Base-by-base conservation (phyloP, 2,113 vertebrate species). In the Nematolebias whitei region DNA sequence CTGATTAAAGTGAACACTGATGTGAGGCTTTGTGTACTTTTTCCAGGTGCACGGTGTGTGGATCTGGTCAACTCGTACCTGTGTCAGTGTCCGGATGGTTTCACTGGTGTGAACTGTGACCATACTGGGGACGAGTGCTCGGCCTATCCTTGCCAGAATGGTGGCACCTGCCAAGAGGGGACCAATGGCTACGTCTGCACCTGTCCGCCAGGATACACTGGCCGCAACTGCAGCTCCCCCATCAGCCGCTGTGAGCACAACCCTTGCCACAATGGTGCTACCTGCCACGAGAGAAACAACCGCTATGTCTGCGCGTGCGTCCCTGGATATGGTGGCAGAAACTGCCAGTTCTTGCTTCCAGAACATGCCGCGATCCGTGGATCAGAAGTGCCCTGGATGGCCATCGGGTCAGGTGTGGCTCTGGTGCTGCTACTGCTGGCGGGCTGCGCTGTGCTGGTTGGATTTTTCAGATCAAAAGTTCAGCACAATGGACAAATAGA, bases 261-360 rank as follows among this genome's bases (percentile, higher is more conserved):
- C 55, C 97, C 96, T 0, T 99, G 98, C 86, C 96, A 98, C 89
- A 99, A 99, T 0, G 98, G 96, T 4, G 98, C 95, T 77, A 97
- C 96, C 40, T 99, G 98, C 93, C 97, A 99, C 0, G 95, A 99
- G 53, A 72, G 96, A 47, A 96, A 93, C 83, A 93, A 88, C 71
- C 96, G 96, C 61, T 98, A 98, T 0, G 92, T 96, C 63, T 99
- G 98, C 0, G 95, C 97, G 14, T 99, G 98, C 0, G 93, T 94
- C n/a, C 93, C 86, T 0, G 95, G 96, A 4, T 99, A 98, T 0
- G 97, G 96, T 0, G 98, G 98, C 2, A 93, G 93, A 56, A 98
- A 98, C 90, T 99, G 98, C 86, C 96, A 99, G 83, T 98, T 98
- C 40, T 68, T 99, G 89, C 94, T 98, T n/a, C 96, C 98, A 0